These are phyloP conservation scores for Rhorus exstirpatorius DNA, from an alignment of 2,888 invertebrate species.

Conservation along the genomic window DNA sequence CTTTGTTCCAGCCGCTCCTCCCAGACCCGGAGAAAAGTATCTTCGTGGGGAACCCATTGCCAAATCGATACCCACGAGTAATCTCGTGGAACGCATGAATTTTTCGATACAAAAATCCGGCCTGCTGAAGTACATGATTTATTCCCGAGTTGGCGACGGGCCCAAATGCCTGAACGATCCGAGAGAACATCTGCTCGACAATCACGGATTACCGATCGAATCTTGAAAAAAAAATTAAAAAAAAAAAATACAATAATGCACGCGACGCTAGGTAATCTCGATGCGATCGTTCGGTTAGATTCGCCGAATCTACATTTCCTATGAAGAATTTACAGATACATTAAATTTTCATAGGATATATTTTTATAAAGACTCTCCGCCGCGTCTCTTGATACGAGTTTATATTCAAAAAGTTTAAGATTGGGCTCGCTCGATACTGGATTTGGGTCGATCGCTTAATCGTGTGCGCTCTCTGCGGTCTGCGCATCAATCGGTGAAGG, in stretches of 20 bases:
- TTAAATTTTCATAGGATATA: too few relatives aligned
- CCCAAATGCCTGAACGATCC: slow-evolving; percentile 88
- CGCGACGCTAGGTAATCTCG: background rate
- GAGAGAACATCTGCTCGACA: slow-evolving; percentile 87
- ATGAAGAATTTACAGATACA: background rate
- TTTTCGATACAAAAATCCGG: slow-evolving; percentile 87
- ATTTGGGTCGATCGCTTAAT: too few relatives aligned
- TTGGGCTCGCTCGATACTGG: too few relatives aligned
- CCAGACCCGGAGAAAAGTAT: slow-evolving; percentile 85
- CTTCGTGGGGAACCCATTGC: slow-evolving; percentile 87
- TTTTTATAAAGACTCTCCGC: too few relatives aligned
- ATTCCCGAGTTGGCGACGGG: slow-evolving; percentile 94
- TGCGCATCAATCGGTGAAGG: too few relatives aligned
- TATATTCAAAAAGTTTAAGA: too few relatives aligned
- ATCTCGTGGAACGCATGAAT: slow-evolving; percentile 81
- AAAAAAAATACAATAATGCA: too few relatives aligned
- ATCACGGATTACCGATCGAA: slow-evolving; percentile 86
- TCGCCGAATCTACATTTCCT: background rate
- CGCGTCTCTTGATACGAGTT: too few relatives aligned
- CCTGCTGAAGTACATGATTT: slow-evolving; percentile 93
- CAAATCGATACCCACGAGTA: slow-evolving; percentile 65
- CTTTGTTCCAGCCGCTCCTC: slow-evolving; percentile 89
- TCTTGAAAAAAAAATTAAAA: slow-evolving; percentile 23
- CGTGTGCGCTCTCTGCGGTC: too few relatives aligned
- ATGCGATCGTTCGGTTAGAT: background rate